Conservation (phyloP, 1,140 invertebrate genomes). For the Philotrypesis tridentata region DNA sequence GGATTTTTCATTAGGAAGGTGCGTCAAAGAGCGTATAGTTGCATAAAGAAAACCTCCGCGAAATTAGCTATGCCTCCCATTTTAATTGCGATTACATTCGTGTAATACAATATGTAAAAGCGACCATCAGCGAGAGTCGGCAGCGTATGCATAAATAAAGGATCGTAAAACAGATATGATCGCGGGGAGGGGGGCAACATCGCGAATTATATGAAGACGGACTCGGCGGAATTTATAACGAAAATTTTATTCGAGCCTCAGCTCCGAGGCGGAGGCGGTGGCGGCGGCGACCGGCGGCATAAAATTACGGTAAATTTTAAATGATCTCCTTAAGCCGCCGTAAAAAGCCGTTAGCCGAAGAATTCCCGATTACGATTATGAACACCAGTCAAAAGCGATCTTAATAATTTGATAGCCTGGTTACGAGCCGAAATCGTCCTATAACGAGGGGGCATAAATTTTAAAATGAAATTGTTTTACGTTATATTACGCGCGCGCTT, state of each 20-base stretch:
- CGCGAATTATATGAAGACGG: not conserved
- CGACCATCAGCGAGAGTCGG: no score
- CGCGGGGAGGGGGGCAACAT: no score
- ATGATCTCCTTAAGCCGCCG: not conserved
- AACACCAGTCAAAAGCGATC: not conserved
- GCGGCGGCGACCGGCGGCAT: no score
- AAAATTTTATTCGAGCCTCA: not conserved
- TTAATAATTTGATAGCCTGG: not conserved
- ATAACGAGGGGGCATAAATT: not conserved
- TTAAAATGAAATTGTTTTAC: not conserved
- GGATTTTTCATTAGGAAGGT: no score
- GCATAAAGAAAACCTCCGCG: no score
- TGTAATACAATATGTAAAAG: no score
- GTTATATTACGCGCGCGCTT: not conserved
- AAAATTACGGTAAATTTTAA: not conserved
- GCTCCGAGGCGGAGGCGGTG: not conserved
- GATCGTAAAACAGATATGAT: not conserved
- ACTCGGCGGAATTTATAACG: not conserved
- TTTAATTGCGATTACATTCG: no score
- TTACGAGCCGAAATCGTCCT: not conserved
- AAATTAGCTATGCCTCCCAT: no score
- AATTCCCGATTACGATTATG: not conserved
- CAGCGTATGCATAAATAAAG: no score
- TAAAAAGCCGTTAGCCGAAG: not conserved
- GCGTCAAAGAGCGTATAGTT: no score